Evolutionary conservation across 1,140 invertebrate species (phyloP).

Genomic region (Wiebesia pumilae): DNA sequence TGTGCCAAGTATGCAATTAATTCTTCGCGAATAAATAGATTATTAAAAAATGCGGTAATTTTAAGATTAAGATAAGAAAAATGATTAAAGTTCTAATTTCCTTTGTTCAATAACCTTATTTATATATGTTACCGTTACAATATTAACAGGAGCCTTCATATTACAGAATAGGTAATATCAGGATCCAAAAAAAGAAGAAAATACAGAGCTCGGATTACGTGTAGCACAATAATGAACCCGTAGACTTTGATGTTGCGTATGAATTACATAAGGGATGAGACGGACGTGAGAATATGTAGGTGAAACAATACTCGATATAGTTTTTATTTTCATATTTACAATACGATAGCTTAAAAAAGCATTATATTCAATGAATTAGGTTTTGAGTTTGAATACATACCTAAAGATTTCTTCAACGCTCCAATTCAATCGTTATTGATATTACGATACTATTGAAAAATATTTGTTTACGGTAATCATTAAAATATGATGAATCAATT

Average conservation of each 20-base stretch:
- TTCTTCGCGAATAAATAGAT: neutral
- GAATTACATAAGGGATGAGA: conserved; percentile 30
- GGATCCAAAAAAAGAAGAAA: neutral
- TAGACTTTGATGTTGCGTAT: neutral
- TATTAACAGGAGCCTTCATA: neutral
- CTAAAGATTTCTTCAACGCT: neutral
- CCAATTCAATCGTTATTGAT: neutral
- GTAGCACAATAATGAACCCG: conserved; percentile 24
- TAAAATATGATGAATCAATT: neutral
- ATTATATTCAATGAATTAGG: neutral
- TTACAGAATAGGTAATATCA: neutral
- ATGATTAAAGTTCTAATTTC: neutral
- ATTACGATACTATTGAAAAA: neutral
- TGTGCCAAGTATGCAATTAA: neutral
- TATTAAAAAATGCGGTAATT: neutral
- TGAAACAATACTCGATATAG: neutral
- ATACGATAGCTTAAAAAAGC: neutral
- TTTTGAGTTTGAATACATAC: neutral
- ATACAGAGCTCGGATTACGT: neutral
- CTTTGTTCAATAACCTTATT: neutral
- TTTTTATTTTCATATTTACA: neutral
- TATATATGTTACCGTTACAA: neutral
- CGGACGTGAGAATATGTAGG: neutral
- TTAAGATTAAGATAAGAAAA: neutral
- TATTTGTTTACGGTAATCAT: neutral